Base-by-base conservation (phyloP, 2,113 vertebrate genomes). In the Macrotis lagotis region DNA sequence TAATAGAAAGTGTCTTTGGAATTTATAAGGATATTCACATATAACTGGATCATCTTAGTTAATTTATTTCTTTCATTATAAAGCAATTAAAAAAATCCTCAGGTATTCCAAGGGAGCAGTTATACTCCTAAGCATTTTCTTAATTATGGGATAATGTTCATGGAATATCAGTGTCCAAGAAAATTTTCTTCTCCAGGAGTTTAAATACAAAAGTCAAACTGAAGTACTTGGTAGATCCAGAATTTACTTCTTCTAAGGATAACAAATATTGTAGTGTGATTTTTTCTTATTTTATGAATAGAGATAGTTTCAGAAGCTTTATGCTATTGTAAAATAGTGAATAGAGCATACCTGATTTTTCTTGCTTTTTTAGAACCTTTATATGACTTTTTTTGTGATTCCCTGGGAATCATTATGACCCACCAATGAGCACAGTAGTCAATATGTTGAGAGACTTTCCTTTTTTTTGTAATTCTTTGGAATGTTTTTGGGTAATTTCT, bases 121-220 rank as follows among this genome's bases (percentile, higher is more conserved):
- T 50, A 55, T 90, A 52, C 93, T 55, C 95, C 50, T 93, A 50
- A 94, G 48, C 91, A 48, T 92, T 95, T 94, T 95, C 49, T 88
- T 93, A 94, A 96, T 91, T 95, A 96, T 88, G 49, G 31, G 0
- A 74, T 94, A 91, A 93, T 93, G 66, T 48, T 91, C 25, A 55
- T 25, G 50, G 59, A 51, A 93, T 91, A 55, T 8, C 25, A 91
- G 53, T 53, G n/a, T 91, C 37, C 55, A 22, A 88, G 91, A 22
- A 55, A 74, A 4, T n/a, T 95, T 96, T 25, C 53, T 91, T 94
- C 92, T 51, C 25, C 26, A 95, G 53, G 83, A 26, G 47, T 28
- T 93, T 89, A 90, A 93, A 91, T 83, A 51, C 0, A 24, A 91
- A 95, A 92, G 25, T 14, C 53, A 51, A 92, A 48, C 55, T 51